phyloP scores from a whole-genome alignment of 2,113 vertebrate genomes.

The Rhodinocichla rosea region DNA sequence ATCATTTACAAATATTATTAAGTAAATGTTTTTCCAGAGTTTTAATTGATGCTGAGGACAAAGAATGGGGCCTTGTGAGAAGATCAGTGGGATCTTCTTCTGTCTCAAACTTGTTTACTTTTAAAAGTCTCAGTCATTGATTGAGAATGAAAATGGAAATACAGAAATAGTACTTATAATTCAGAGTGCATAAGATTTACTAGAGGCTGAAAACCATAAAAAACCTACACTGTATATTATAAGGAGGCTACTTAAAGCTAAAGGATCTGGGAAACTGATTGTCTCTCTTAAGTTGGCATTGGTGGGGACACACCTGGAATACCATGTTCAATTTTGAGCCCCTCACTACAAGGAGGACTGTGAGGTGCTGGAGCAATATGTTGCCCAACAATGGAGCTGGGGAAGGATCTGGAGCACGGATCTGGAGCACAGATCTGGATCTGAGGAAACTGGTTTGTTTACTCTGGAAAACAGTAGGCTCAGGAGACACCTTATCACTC shows the following conservation, averaged over 20 bases:
- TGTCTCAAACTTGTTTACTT: neutral
- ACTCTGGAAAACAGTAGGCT: neutral
- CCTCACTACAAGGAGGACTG: neutral
- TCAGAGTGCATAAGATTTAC: neutral
- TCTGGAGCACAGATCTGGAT: neutral
- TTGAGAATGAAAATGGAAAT: neutral
- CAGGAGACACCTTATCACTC: too few species aligned
- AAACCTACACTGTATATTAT: neutral
- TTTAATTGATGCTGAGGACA: neutral
- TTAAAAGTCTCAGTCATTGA: neutral
- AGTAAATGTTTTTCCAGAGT: neutral
- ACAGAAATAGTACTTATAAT: neutral
- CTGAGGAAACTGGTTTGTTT: neutral
- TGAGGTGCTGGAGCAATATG: neutral
- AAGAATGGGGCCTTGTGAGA: neutral
- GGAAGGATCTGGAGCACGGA: neutral
- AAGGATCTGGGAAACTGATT: neutral
- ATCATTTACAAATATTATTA: neutral
- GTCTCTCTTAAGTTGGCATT: neutral
- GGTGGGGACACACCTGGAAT: neutral
- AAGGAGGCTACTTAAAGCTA: neutral
- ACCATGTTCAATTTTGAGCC: neutral
- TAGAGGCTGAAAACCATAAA: neutral
- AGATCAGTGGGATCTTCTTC: neutral
- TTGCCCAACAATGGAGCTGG: too few species aligned